These are phyloP conservation scores for Chrysogorgia sp. DNA, from an alignment of 92 coral and sea anemone genomes.

Conservation along the genomic window DNA sequence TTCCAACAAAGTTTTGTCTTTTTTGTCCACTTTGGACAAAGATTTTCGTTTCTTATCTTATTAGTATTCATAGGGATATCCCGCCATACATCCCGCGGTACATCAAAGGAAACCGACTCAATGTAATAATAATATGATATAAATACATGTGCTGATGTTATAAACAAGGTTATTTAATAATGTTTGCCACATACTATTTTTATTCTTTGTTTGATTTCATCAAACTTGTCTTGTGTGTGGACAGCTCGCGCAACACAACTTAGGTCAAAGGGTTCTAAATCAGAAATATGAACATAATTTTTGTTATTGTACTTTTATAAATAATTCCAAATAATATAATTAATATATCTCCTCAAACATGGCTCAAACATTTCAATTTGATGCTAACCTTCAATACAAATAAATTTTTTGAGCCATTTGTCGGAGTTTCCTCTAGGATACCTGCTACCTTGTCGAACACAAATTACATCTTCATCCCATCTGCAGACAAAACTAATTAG, in stretches of 20 bases:
- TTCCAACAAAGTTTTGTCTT: no score
- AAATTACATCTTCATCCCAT: conserved; percentile 71
- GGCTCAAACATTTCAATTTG: not conserved
- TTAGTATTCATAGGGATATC: no score
- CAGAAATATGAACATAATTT: not conserved
- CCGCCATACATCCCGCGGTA: no score
- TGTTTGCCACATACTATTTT: conserved; percentile 68
- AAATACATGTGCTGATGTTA: not conserved
- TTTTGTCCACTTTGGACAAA: no score
- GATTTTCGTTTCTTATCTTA: no score
- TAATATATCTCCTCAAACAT: no score
- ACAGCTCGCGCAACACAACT: conserved; percentile 94
- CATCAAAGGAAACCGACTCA: no score
- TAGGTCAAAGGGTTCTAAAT: conserved; percentile 90
- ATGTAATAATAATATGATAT: not conserved
- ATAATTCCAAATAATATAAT: no score
- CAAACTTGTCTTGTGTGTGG: conserved; percentile 64
- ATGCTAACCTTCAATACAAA: conserved; percentile 74
- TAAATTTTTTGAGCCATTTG: conserved; percentile 58
- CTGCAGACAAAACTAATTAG: conserved; percentile 31
- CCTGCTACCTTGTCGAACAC: conserved; percentile 71
- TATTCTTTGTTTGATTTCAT: conserved; percentile 77
- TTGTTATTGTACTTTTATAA: not conserved
- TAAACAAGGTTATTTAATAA: not conserved
- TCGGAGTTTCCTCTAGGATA: conserved; percentile 48